Percentiles rank a stretch among this genome's conserved stretches.
Conservation (phyloP, 1,140 invertebrate genomes). For the Drusus annulatus region DNA sequence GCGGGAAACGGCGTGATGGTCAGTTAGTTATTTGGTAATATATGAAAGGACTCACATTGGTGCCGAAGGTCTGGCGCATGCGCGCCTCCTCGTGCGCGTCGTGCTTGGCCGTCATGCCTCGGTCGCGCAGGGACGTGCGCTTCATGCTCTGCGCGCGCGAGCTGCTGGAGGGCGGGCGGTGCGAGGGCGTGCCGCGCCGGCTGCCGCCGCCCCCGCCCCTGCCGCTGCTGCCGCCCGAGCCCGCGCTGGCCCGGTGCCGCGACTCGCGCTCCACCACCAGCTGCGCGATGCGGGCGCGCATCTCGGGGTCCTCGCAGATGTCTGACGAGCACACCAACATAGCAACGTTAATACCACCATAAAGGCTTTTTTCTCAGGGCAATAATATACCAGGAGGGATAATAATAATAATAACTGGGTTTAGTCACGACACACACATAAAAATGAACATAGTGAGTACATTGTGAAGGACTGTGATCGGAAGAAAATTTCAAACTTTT, state of each 20-base stretch:
- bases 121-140: conserved; percentile 94
- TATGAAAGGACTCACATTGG: not conserved
- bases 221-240: conserved; percentile 74
- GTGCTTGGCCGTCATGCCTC: conserved; percentile 93
- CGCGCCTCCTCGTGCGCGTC: conserved; percentile 94
- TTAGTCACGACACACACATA: too few species aligned
- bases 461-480: too few species aligned
- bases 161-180: conserved; percentile 37
- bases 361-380: too few species aligned
- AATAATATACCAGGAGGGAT: too few species aligned
- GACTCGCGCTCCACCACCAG: conserved; percentile 91
- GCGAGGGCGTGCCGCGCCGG: conserved; percentile 26
- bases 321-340: conserved; percentile 72
- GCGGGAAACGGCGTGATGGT: too few species aligned
- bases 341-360: too few species aligned
- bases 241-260: conserved; percentile 76
- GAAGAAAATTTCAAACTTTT: too few species aligned
- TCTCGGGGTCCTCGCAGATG: conserved; percentile 96
- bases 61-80: conserved; percentile 72
- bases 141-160: conserved; percentile 88
- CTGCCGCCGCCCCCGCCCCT: conserved; percentile 63
- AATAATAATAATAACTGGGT: too few species aligned
- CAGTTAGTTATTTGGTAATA: not conserved
- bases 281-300: conserved; percentile 91
- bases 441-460: too few species aligned